Evolutionary conservation across 2,113 vertebrate genomes (phyloP).

Genomic region (Saccopteryx bilineata): DNA sequence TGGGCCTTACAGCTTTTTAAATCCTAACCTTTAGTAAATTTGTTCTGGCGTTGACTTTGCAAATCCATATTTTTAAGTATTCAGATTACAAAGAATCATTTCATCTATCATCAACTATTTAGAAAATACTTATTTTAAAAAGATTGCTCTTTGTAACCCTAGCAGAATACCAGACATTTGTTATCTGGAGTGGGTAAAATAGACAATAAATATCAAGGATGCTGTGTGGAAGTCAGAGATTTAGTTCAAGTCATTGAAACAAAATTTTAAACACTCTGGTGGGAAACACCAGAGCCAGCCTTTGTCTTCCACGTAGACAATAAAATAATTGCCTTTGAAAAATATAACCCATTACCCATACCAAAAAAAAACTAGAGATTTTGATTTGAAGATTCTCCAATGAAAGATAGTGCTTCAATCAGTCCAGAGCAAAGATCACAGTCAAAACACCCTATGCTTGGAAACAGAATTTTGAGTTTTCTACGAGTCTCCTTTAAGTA

Average conservation of each 20-base stretch:
- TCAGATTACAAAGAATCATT: not conserved
- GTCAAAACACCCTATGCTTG: not conserved
- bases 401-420: not conserved
- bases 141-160: not conserved
- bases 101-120: not conserved
- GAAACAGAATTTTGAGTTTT: not conserved
- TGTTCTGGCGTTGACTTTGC: not conserved
- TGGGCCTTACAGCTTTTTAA: not conserved
- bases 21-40: not conserved
- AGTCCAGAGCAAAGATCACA: not conserved
- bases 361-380: not conserved
- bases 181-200: not conserved
- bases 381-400: not conserved
- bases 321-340: not conserved
- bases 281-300: not conserved
- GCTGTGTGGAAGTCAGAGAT: not conserved
- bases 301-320: not conserved
- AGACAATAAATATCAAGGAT: not conserved
- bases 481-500: not conserved
- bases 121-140: not conserved
- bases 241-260: not conserved
- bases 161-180: not conserved
- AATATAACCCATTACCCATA: not conserved
- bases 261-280: not conserved
- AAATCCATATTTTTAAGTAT: slow-evolving; percentile 20